phyloP scores from a whole-genome alignment of 2,888 invertebrate species.

The Drosophila melanocephala region DNA sequence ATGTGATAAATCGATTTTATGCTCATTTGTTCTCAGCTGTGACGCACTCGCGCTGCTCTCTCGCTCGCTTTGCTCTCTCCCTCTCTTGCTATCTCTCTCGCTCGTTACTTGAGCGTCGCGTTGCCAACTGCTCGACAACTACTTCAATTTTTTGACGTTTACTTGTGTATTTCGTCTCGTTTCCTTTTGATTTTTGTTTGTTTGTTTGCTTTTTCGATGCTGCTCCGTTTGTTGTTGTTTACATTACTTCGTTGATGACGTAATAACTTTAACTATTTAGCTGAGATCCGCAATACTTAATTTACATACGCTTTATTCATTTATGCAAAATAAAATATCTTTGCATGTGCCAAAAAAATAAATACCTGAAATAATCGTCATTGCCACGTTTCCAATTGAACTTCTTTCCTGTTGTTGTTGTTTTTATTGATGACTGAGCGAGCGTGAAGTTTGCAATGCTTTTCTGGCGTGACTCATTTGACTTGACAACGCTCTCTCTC shows the following conservation, averaged over 20 bases:
- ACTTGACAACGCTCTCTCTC: constrained; percentile 27
- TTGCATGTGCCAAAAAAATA: not conserved
- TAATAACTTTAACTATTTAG: constrained; percentile 40
- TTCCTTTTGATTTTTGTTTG: not conserved
- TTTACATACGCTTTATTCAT: constrained; percentile 6
- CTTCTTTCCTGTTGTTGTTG: constrained; percentile 2
- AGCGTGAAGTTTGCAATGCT: constrained; percentile 25
- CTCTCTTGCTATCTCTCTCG: constrained; percentile 12
- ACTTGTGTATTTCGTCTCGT: not conserved
- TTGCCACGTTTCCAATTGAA: constrained; percentile 54
- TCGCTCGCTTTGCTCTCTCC: constrained; percentile 26
- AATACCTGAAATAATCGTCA: constrained; percentile 3
- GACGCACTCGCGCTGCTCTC: constrained; percentile 31
- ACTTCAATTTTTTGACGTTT: constrained; percentile 38
- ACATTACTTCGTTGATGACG: constrained; percentile 59
- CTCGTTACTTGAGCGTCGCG: constrained; percentile 43
- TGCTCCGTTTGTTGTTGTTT: constrained; percentile 28
- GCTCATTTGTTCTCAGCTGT: constrained; percentile 47
- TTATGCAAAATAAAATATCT: not conserved
- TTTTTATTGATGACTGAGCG: constrained; percentile 8
- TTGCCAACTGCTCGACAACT: constrained; percentile 49
- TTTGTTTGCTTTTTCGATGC: not conserved
- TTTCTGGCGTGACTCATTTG: constrained; percentile 40
- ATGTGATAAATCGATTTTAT: constrained; percentile 76
- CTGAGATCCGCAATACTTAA: constrained; percentile 22